Percentiles rank a stretch among this genome's conserved stretches.
These are phyloP conservation scores for Phycodurus eques DNA, from an alignment of 2,113 vertebrate species.

Conservation along the genomic window DNA sequence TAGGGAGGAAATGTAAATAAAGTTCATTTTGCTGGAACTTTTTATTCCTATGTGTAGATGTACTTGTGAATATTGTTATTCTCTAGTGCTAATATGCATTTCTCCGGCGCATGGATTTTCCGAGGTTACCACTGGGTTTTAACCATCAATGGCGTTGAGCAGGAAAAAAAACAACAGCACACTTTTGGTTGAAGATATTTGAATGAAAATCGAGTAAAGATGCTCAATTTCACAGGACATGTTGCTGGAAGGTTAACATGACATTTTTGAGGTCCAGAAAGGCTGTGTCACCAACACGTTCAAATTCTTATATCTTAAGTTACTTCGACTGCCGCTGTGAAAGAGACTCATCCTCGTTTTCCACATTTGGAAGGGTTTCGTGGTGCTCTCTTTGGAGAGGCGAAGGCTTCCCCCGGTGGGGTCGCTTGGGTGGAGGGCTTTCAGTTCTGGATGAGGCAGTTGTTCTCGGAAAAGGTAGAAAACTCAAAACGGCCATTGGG, in stretches of 20 bases:
- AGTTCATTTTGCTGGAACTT: neutral
- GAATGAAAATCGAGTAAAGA: neutral
- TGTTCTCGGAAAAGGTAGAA: conserved; percentile 23
- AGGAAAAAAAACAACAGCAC: neutral
- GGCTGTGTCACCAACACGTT: too few species aligned
- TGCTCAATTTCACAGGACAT: neutral
- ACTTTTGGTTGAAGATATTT: neutral
- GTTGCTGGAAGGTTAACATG: neutral
- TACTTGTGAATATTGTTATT: too few species aligned
- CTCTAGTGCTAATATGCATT: neutral
- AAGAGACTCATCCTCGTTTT: neutral
- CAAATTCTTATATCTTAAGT: neutral
- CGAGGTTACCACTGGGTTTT: neutral
- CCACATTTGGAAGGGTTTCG: neutral
- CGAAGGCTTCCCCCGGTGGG: conserved; percentile 1
- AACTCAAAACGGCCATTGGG: conserved; percentile 2
- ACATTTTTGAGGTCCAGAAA: neutral
- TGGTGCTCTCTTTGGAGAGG: neutral
- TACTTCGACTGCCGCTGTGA: neutral
- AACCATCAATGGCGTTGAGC: neutral
- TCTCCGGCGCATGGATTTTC: neutral
- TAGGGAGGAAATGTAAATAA: neutral
- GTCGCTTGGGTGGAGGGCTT: conserved; percentile 17
- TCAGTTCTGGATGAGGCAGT: conserved; percentile 23
- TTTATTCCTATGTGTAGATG: neutral